Base-by-base conservation (phyloP, 1,140 invertebrate genomes). In the Thaumatotibia leucotreta region DNA sequence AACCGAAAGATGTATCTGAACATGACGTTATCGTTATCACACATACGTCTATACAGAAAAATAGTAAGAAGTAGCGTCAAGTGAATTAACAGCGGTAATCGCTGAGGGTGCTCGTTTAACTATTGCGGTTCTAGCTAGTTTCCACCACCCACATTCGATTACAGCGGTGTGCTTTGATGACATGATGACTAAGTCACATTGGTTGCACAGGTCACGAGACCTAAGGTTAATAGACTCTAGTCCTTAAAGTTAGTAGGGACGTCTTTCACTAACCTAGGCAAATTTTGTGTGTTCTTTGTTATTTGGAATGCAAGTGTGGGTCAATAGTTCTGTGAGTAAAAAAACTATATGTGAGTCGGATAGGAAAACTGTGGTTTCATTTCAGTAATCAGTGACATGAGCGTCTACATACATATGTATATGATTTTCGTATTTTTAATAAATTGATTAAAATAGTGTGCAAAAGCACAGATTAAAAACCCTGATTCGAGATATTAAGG, bases 81-180 rank as follows among this genome's bases (percentile, higher is more conserved):
- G 39, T 17, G 27, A 29, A 29, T 29, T 29, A 45, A 20, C 39
- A 8, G 14, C 39, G 39, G 17, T 20, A 45, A 45, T 45, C 39
- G 20, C 39, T 8, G 39, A 45, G 39, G 39, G 39, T 45, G 39
- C 39, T 45, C 17, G 17, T 39, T 39, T 39, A 5, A 11, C 32
- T 11, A 5, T n/a, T 17, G 39, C 17, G 17, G 70, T 72, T 68
- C n/a, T 9, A 68, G 49, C 70, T 68, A 50, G 70, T 72, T 72
- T 20, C 5, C 29, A 27, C 70, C 64, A 68, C 66, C 64, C 68
- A 64, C 27, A 20, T 14, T 11, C 49, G 66, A 71, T 11, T 45
- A 17, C 39, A 45, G 39, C 39, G 17, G 39, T 20, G 17, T 20
- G 17, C 4, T 17, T 39, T 45, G 35, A 4, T 39, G 39, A 45